Evolutionary conservation across 2,888 invertebrate genomes (phyloP), one percentile per base, ranked within the genome.

Genomic region (Carterocephalus palaemon): DNA sequence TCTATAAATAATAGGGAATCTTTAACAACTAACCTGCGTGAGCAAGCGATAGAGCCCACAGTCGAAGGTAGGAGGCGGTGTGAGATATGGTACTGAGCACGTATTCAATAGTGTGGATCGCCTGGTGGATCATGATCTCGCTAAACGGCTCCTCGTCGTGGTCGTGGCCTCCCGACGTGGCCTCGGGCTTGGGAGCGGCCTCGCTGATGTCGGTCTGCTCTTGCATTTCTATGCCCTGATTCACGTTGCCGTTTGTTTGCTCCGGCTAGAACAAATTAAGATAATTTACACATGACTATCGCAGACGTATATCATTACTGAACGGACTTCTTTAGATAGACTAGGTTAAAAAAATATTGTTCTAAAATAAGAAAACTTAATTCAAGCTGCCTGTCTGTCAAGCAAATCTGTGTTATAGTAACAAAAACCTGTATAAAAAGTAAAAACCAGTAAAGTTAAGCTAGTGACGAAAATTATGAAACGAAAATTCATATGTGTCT

Each of bases 71-170:
- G 0, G 97, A 98, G 1, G 98, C 98, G 0, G 98, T 98, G 71
- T 99, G 97, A 0, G 98, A 98, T 56, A 99, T 93, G 47, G 97
- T 97, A 63, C 97, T 97, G 52, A 98, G 90, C 52, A 97, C 96
- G 67, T 96, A 99, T 85, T 98, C 98, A 50, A 98, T 97, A 1
- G 98, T 98, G 79, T 98, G 98, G 62, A 98, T 98, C 9, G 92
- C 93, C 70, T 98, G 97, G 74, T 97, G 93, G 62, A 98, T 97
- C 89, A 96, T 93, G 57, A 97, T 83, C 70, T 98, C 98, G 53
- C 93, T 90, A 79, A 96, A 92, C 1, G 93, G 89, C 57, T 92
- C 94, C 0, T 90, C 89, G 0, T 88, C 88, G 59, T 80, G 88
- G 34, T 68, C 69, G 57, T 73, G 75, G 0, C 54, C 49, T 20